A percentile compares a stretch with the other conserved stretches of the same genome.
phyloP scores from a whole-genome alignment of 2,113 vertebrate genomes.

The Callipepla squamata region DNA sequence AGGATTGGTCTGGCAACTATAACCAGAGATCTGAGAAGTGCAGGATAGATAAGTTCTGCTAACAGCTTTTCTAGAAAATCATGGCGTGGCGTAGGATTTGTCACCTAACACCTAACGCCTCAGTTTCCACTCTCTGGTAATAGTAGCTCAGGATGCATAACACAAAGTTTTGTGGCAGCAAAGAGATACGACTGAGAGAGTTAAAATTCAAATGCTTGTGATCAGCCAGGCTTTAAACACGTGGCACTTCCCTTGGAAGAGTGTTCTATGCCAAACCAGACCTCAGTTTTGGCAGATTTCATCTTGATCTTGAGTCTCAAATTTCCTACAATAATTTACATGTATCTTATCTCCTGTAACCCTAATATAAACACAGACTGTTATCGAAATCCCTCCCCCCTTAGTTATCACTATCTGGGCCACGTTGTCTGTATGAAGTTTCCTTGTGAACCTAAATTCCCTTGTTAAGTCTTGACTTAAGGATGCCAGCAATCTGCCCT shows the following conservation, averaged over 20 bases:
- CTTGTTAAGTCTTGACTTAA: slow-evolving; percentile 71
- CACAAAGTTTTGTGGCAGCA: not conserved
- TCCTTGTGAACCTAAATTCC: slow-evolving; percentile 30
- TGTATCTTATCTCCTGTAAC: not conserved
- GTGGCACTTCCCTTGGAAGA: slow-evolving; percentile 60
- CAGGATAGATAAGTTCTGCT: not conserved
- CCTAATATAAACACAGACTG: not conserved
- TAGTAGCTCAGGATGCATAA: not conserved
- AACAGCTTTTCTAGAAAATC: not conserved
- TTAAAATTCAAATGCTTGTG: not conserved
- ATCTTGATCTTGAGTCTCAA: not conserved
- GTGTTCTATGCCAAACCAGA: slow-evolving; percentile 46
- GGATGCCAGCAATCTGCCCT: slow-evolving; percentile 66
- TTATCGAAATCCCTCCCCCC: not conserved
- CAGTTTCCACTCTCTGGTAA: not conserved
- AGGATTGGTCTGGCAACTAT: not conserved
- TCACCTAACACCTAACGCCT: not conserved
- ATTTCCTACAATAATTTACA: not conserved
- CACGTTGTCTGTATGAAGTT: slow-evolving; percentile 11
- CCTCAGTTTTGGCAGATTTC: slow-evolving; percentile 59
- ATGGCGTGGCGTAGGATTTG: not conserved
- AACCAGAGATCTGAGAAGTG: not conserved
- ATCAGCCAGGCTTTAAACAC: not conserved
- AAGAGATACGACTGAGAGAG: not conserved
- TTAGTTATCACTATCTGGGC: slow-evolving; percentile 51